Evolutionary conservation across 2,888 invertebrate genomes (phyloP).

Genomic region (Archips xylosteana): DNA sequence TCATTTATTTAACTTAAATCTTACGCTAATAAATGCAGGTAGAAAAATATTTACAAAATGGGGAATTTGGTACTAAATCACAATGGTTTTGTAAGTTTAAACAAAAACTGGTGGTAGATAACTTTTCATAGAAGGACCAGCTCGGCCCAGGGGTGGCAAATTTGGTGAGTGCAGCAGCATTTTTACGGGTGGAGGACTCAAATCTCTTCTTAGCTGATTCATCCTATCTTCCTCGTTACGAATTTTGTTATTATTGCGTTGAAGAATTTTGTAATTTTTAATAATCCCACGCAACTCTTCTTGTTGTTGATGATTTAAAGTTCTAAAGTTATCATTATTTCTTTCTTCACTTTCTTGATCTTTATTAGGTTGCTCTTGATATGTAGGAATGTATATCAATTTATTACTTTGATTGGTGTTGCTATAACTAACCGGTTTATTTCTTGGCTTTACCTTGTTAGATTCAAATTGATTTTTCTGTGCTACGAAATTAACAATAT

Average conservation of each 20-base stretch:
- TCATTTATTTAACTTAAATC: constrained; percentile 42
- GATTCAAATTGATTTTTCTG: constrained; percentile 76
- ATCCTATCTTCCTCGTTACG: constrained; percentile 54
- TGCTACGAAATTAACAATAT: constrained; percentile 71
- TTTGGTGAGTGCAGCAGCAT: constrained; percentile 56
- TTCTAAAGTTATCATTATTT: constrained; percentile 53
- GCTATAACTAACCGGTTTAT: constrained; percentile 50
- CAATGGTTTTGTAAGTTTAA: constrained; percentile 59
- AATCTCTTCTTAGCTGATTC: constrained; percentile 58
- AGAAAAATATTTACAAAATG: constrained; percentile 67
- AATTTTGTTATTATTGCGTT: constrained; percentile 65
- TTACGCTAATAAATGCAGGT: constrained; percentile 75
- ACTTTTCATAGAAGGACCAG: constrained; percentile 76
- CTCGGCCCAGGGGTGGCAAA: constrained; percentile 76
- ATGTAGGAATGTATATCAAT: constrained; percentile 54
- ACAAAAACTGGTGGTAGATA: constrained; percentile 76
- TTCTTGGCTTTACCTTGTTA: constrained; percentile 66
- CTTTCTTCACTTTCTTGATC: constrained; percentile 50
- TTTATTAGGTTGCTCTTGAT: constrained; percentile 53
- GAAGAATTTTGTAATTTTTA: constrained; percentile 79
- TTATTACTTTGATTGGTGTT: constrained; percentile 58
- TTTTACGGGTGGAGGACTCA: constrained; percentile 64
- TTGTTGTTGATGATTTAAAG: constrained; percentile 58
- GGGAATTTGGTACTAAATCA: constrained; percentile 56
- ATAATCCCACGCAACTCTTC: constrained; percentile 72